Evolutionary conservation across 1,140 invertebrate species (phyloP).

Genomic region (Bilobella aurantiaca): DNA sequence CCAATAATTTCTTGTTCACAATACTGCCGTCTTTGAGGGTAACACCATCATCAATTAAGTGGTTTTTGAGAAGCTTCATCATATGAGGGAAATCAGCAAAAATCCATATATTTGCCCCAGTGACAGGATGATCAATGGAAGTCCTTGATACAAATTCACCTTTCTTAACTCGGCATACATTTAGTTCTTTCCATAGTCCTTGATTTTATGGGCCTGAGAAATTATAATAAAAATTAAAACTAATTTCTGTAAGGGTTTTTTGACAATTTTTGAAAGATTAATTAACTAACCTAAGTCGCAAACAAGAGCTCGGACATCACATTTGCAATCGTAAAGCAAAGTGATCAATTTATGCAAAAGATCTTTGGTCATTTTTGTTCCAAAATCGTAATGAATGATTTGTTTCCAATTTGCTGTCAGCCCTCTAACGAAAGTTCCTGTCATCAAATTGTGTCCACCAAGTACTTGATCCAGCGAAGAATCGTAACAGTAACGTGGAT

Average conservation of each 20-base stretch:
- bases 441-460: no score
- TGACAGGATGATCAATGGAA: constrained; percentile 28
- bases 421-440: no score
- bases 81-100: constrained; percentile 35
- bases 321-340: no score
- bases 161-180: constrained; percentile 11
- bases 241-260: neutral
- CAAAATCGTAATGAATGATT: no score
- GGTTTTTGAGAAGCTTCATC: constrained; percentile 35
- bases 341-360: no score
- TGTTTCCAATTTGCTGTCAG: no score
- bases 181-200: constrained; percentile 21
- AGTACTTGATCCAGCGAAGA: neutral
- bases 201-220: constrained; percentile 24
- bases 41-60: constrained; percentile 35
- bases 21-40: neutral
- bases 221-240: neutral
- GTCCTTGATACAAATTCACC: constrained; percentile 10
- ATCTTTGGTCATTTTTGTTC: no score
- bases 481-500: neutral
- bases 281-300: no score
- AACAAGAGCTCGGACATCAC: no score
- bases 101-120: constrained; percentile 26
- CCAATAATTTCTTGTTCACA: neutral
- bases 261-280: no score